Conservation (phyloP, 2,113 vertebrate species). For the Istiophorus platypterus region DNA sequence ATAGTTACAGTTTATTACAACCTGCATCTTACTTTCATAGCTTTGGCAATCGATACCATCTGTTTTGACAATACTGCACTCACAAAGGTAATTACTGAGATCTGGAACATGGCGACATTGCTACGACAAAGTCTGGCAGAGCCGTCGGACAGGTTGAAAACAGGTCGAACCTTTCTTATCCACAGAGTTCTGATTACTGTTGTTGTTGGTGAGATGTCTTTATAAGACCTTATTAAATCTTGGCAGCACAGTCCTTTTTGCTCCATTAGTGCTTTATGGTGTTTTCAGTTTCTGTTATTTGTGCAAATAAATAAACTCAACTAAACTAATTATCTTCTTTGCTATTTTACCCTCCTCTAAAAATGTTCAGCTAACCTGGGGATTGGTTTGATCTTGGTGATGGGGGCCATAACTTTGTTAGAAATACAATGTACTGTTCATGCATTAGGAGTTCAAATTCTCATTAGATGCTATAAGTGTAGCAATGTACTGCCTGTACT, state of each 20-base stretch:
- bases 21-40: background rate
- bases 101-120: background rate
- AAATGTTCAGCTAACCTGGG: background rate
- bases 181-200: no score
- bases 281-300: background rate
- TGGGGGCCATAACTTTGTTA: background rate
- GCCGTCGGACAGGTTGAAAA: background rate
- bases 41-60: background rate
- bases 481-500: background rate
- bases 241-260: no score
- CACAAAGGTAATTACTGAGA: background rate
- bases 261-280: no score
- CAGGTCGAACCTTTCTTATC: background rate
- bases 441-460: background rate
- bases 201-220: no score
- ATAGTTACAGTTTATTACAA: conserved; percentile 6
- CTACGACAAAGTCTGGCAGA: background rate
- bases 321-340: background rate
- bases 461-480: background rate
- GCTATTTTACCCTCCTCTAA: background rate
- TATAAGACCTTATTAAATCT: no score
- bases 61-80: background rate
- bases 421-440: no score
- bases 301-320: background rate
- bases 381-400: background rate